Evolutionary conservation across 1,140 invertebrate species (phyloP).

Genomic region (Ridgeia piscesae): DNA sequence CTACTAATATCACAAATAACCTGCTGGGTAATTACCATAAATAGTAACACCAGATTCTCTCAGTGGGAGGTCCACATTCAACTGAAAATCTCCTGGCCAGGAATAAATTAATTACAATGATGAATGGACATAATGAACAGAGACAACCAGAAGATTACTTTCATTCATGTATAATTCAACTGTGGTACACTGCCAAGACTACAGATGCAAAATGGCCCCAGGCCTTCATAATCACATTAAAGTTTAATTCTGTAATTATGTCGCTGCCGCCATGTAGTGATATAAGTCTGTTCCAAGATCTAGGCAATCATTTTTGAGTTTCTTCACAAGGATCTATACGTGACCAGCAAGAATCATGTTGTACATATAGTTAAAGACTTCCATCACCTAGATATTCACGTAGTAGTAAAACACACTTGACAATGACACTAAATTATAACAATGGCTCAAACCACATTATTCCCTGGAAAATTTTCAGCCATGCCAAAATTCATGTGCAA

Average conservation of each 20-base stretch:
- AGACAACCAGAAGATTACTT: background rate
- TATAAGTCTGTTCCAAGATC: background rate
- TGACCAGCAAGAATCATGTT: background rate
- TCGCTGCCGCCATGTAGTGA: background rate
- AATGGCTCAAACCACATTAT: too few species aligned
- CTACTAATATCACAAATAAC: too few species aligned
- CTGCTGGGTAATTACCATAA: too few species aligned
- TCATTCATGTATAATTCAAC: constrained; percentile 2
- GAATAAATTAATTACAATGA: background rate
- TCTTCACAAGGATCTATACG: background rate
- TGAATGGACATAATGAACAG: background rate
- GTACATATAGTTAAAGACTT: background rate
- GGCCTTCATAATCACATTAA: background rate
- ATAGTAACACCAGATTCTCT: too few species aligned
- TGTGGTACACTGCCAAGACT: background rate
- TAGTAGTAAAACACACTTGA: background rate
- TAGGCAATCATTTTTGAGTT: background rate
- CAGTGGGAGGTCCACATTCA: background rate
- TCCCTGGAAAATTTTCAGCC: too few species aligned
- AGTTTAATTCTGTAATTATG: background rate
- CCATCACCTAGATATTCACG: background rate
- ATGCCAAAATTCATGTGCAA: too few species aligned
- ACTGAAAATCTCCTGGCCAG: background rate
- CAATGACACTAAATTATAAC: background rate
- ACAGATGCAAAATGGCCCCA: background rate